A percentile compares a stretch with the other conserved stretches of the same genome.
phyloP scores from a whole-genome alignment of 1,140 invertebrate genomes.

The Idris sp. region DNA sequence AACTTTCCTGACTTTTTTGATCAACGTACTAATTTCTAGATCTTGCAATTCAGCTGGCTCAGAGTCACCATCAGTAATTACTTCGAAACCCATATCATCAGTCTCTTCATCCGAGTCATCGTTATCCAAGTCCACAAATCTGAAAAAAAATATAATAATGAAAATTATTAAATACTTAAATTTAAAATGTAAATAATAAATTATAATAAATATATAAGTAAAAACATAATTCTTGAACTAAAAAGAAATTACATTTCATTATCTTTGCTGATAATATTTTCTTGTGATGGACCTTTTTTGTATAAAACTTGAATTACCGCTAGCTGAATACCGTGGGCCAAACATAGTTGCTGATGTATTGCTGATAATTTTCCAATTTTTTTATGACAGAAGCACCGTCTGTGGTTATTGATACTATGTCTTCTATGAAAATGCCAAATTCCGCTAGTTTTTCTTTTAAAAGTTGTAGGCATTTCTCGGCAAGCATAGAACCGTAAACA shows the following conservation, averaged over 20 bases:
- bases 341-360: conserved; percentile 47
- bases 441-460: too few species aligned
- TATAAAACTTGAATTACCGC: conserved; percentile 36
- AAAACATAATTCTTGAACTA: conserved; percentile 3
- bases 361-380: conserved; percentile 41
- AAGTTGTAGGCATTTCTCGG: too few species aligned
- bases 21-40: too few species aligned
- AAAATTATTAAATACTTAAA: too few species aligned
- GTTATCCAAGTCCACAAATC: conserved; percentile 16
- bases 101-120: neutral
- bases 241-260: too few species aligned
- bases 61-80: neutral
- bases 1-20: too few species aligned
- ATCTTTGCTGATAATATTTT: conserved; percentile 2
- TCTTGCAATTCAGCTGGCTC: too few species aligned
- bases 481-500: neutral
- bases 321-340: conserved; percentile 46
- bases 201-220: too few species aligned
- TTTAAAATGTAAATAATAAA: too few species aligned
- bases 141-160: too few species aligned
- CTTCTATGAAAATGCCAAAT: too few species aligned
- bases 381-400: conserved; percentile 50
- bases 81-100: neutral
- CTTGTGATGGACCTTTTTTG: conserved; percentile 5
- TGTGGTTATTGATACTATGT: conserved; percentile 8